phyloP scores from a whole-genome alignment of 2,797 vertebrate genomes.

The Aldrovandia affinis region DNA sequence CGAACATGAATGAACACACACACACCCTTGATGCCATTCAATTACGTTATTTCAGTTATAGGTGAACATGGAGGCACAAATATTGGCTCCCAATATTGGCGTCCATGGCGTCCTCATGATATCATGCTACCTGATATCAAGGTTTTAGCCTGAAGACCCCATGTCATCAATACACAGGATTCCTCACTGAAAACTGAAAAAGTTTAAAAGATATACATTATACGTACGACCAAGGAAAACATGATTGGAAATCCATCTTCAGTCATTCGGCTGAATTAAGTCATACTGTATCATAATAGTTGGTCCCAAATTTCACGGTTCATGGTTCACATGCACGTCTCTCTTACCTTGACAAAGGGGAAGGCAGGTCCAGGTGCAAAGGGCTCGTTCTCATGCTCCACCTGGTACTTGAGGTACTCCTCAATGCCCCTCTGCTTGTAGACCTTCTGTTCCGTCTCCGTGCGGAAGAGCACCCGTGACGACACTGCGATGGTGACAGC shows the following conservation, averaged over 20 bases:
- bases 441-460: slow-evolving; percentile 90
- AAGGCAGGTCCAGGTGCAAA: slow-evolving; percentile 92
- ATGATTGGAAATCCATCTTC: not conserved
- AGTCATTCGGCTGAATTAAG: not conserved
- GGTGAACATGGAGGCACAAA: too few species aligned
- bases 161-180: too few species aligned
- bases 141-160: too few species aligned
- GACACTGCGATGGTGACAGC: slow-evolving; percentile 94
- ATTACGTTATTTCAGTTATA: too few species aligned
- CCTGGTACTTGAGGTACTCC: slow-evolving; percentile 90
- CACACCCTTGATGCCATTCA: not conserved
- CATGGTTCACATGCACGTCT: not conserved
- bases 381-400: slow-evolving; percentile 92
- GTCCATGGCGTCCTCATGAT: too few species aligned
- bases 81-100: too few species aligned
- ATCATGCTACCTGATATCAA: too few species aligned
- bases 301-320: not conserved
- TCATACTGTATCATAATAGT: slow-evolving; percentile 1
- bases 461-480: slow-evolving; percentile 90
- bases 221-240: not conserved
- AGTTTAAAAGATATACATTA: not conserved
- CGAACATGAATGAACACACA: not conserved
- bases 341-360: slow-evolving; percentile 89
- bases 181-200: too few species aligned
- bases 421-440: slow-evolving; percentile 88